Evolutionary conservation across 2,113 vertebrate species (phyloP), one percentile per base, ranked within the genome.

Genomic region (Craseonycteris thonglongyai): DNA sequence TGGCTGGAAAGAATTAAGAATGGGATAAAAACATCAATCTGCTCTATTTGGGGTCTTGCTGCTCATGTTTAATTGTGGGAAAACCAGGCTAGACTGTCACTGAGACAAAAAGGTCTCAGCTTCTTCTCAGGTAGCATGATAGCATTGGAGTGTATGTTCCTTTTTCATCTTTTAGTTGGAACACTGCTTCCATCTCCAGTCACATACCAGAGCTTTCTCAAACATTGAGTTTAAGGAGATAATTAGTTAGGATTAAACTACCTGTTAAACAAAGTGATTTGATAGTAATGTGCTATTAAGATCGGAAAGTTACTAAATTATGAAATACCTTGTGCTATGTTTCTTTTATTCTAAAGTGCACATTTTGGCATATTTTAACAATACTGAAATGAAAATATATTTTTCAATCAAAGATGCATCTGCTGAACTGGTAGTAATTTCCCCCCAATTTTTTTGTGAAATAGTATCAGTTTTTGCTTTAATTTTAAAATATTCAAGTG

Each of bases 401-500:
- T 86, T 93, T 92, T 61, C 21, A 49, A 8, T 78, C 28, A 66
- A 83, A 82, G 24, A 51, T 78, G 3, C 8, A 9, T 80, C 28
- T 54, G 33, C 69, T 82, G 65, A 82, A 82, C 19, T 65, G 54
- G 22, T 28, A 4, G 19, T 4, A 28, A 56, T 72, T 71, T 7
- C 5, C 13, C 5, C 40, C 18, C n/a, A n/a, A n/a, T n/a, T 13
- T n/a, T 83, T 88, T 88, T 81, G n/a, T 81, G 19, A 85, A 85
- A 71, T 80, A 81, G 33, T 21, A 42, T 56, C 49, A 76, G 9
- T 75, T 91, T 88, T 76, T 83, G 9, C 61, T 93, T 90, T 74
- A 74, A 56, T 84, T 94, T 68, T 90, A 59, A 92, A 87, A 66
- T 59, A 69, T 90, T 95, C n/a, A 69, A 45, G 40, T 74, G 38